phyloP scores from a whole-genome alignment of 2,797 vertebrate genomes.

The Molossus molossus region DNA sequence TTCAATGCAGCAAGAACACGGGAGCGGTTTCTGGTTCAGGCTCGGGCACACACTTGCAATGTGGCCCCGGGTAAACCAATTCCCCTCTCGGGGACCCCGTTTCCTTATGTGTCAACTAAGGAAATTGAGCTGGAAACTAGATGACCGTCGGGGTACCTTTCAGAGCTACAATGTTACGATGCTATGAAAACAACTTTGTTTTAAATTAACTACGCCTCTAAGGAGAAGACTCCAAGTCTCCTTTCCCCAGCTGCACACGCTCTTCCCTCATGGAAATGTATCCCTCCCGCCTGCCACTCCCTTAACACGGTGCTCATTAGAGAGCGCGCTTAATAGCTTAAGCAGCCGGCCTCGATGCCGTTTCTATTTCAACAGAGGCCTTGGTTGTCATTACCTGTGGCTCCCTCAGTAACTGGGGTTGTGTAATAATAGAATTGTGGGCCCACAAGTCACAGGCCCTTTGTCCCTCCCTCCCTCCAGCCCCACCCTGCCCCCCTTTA shows the following conservation, averaged over 20 bases:
- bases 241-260: background rate
- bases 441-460: background rate
- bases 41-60: background rate
- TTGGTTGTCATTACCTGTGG: background rate
- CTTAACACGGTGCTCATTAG: background rate
- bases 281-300: background rate
- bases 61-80: background rate
- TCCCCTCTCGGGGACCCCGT: background rate
- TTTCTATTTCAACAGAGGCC: background rate
- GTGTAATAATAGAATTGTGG: background rate
- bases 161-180: background rate
- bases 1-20: background rate
- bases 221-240: background rate
- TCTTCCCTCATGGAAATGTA: background rate
- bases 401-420: background rate
- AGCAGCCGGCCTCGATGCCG: background rate
- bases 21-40: background rate
- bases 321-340: background rate
- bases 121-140: background rate
- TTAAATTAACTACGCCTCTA: background rate
- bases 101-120: slow-evolving; percentile 43
- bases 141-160: background rate
- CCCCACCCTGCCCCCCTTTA: background rate
- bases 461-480: background rate
- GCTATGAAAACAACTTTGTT: slow-evolving; percentile 46